These are phyloP conservation scores for Drosophila helvetica DNA, from an alignment of 2,888 invertebrate genomes.

Conservation along the genomic window DNA sequence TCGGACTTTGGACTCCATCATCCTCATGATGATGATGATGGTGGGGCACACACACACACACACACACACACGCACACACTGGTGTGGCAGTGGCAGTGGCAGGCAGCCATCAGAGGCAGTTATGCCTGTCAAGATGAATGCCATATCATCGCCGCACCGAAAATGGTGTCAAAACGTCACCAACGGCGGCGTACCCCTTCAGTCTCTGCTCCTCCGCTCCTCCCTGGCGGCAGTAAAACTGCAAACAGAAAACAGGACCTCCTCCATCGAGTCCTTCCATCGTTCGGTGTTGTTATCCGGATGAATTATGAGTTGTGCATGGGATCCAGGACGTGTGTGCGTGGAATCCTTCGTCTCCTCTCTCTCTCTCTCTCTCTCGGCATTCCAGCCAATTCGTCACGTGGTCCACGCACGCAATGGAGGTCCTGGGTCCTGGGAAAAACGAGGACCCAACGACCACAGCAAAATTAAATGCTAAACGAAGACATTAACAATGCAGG, in stretches of 20 bases:
- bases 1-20: constrained; percentile 34
- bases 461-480: constrained; percentile 80
- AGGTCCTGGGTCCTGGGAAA: constrained; percentile 39
- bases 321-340: constrained; percentile 17
- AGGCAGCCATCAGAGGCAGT: constrained; percentile 64
- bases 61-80: constrained; percentile 18
- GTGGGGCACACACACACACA: background rate
- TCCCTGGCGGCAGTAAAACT: constrained; percentile 31
- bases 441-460: constrained; percentile 60
- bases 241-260: constrained; percentile 52
- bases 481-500: constrained; percentile 78
- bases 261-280: background rate
- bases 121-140: constrained; percentile 82
- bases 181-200: constrained; percentile 50
- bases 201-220: constrained; percentile 1
- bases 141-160: constrained; percentile 79
- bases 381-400: constrained; percentile 61
- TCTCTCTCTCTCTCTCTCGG: constrained; percentile 23
- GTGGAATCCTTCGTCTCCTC: constrained; percentile 1
- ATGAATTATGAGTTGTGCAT: constrained; percentile 74
- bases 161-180: constrained; percentile 79
- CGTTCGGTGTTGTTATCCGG: constrained; percentile 61
- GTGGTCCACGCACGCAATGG: constrained; percentile 20
- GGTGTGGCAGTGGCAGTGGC: constrained; percentile 16
- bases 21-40: constrained; percentile 21